These are phyloP conservation scores for Cottoperca gobio DNA, from an alignment of 2,797 vertebrate genomes.

Conservation along the genomic window DNA sequence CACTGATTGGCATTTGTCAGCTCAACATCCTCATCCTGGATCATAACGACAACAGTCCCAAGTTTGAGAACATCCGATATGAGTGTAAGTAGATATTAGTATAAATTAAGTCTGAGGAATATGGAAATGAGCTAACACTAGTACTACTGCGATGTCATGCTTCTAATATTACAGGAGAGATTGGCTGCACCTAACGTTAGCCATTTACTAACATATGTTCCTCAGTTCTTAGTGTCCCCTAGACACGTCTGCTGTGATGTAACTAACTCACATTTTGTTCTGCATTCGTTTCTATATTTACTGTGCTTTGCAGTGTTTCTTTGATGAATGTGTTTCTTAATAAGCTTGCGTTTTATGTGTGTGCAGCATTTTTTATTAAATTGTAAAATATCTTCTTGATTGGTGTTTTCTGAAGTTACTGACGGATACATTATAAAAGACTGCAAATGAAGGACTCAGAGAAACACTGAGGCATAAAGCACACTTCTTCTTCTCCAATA, in stretches of 20 bases:
- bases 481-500: conserved; percentile 47
- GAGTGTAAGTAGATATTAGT: conserved; percentile 86
- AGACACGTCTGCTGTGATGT: neutral
- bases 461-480: neutral
- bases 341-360: neutral
- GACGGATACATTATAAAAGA: neutral
- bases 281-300: neutral
- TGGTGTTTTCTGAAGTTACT: neutral
- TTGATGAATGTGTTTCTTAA: neutral
- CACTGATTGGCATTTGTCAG: conserved; percentile 92
- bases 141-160: too few species aligned
- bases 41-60: conserved; percentile 93
- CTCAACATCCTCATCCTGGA: conserved; percentile 91
- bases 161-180: neutral
- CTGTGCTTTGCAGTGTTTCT: neutral
- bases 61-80: conserved; percentile 92
- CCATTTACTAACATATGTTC: neutral
- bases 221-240: neutral
- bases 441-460: neutral
- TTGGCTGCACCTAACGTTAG: neutral
- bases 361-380: neutral
- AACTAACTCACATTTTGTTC: neutral
- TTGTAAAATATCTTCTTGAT: neutral
- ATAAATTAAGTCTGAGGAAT: neutral
- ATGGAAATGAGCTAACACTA: too few species aligned